Evolutionary conservation across 2,888 invertebrate species (phyloP).

Genomic region (Macaria notata): DNA sequence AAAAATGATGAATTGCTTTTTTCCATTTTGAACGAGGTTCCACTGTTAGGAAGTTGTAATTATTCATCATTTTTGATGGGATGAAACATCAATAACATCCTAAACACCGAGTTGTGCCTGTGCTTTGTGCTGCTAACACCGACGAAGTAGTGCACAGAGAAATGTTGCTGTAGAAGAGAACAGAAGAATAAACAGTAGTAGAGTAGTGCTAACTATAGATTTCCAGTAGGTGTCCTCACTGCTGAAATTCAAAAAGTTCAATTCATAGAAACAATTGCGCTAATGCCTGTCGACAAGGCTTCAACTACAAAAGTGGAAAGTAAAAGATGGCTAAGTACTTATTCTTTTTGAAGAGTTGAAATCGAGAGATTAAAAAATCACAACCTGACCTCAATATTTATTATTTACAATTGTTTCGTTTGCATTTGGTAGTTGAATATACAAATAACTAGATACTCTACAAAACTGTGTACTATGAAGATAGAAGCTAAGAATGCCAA

Average conservation of each 20-base stretch:
- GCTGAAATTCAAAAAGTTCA: slow-evolving; percentile 48
- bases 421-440: slow-evolving; percentile 1
- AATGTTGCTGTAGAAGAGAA: slow-evolving; percentile 55
- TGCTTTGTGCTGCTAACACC: slow-evolving; percentile 60
- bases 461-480: slow-evolving; percentile 22
- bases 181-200: slow-evolving; percentile 40
- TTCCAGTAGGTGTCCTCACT: slow-evolving; percentile 50
- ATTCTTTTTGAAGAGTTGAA: slow-evolving; percentile 4
- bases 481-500: slow-evolving; percentile 23
- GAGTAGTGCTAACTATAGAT: slow-evolving; percentile 64
- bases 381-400: slow-evolving; percentile 4
- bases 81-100: slow-evolving; percentile 38
- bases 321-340: slow-evolving; percentile 25
- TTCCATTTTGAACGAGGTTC: neutral
- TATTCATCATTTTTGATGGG: slow-evolving; percentile 57
- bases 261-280: slow-evolving; percentile 30
- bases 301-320: slow-evolving; percentile 23
- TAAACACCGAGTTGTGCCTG: slow-evolving; percentile 64
- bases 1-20: slow-evolving; percentile 53
- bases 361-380: slow-evolving; percentile 7
- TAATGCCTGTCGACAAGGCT: slow-evolving; percentile 28
- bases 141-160: slow-evolving; percentile 64
- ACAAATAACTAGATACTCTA: slow-evolving; percentile 9
- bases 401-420: slow-evolving; percentile 11
- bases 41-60: neutral